These are phyloP conservation scores for Euproctis similis DNA, from an alignment of 2,888 invertebrate species.

Conservation along the genomic window DNA sequence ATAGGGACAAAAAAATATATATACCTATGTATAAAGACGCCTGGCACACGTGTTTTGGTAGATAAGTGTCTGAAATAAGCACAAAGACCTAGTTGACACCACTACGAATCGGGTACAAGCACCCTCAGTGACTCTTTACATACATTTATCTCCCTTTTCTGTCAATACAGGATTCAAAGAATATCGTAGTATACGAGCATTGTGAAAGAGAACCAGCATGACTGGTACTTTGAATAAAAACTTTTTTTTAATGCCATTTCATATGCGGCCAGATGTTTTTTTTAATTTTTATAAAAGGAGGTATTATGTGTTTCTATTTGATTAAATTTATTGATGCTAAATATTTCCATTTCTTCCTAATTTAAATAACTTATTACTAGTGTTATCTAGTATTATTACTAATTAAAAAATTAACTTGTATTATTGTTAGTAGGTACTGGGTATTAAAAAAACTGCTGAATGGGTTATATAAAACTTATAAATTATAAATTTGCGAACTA, in stretches of 20 bases:
- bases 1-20: slow-evolving; percentile 8
- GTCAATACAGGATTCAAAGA: slow-evolving; percentile 6
- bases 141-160: slow-evolving; percentile 5
- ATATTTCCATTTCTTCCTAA: too few species aligned
- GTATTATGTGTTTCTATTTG: too few species aligned
- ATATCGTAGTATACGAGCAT: slow-evolving; percentile 1
- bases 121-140: slow-evolving; percentile 3
- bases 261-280: not conserved
- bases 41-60: slow-evolving; percentile 11
- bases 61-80: slow-evolving; percentile 6
- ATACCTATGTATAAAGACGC: not conserved
- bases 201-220: slow-evolving; percentile 2
- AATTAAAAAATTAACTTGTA: too few species aligned
- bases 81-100: slow-evolving; percentile 12
- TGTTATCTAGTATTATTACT: too few species aligned
- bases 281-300: too few species aligned
- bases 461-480: too few species aligned
- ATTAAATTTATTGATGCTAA: too few species aligned
- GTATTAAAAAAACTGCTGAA: too few species aligned
- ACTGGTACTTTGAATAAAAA: not conserved
- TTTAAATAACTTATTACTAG: too few species aligned
- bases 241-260: not conserved
- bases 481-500: not conserved
- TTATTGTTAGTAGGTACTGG: too few species aligned
- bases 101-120: slow-evolving; percentile 9